Evolutionary conservation across 2,113 vertebrate genomes (phyloP), one percentile per base, ranked within the genome.

Genomic region (Desmodus rotundus): DNA sequence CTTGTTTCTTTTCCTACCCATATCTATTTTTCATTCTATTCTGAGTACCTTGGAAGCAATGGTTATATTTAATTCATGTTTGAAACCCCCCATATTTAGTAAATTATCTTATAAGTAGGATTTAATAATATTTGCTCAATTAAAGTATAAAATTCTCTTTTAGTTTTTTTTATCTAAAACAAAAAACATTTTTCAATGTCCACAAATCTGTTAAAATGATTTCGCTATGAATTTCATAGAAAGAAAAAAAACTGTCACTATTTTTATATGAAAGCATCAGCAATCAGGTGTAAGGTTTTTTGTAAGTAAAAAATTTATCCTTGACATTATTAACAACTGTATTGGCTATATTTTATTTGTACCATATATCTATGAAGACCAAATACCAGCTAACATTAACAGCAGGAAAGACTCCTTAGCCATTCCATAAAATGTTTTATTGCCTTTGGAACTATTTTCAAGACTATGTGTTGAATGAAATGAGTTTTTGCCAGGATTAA

Each of bases 171-270:
- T 96, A 70, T 70, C 9, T 81, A 67, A 84, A 84, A 80, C 81
- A 85, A 85, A 72, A 38, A 93, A 83, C 12, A 38, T n/a, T 47
- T 92, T 94, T 54, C 19, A 89, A 87, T 87, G 83, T 81, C 45
- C 13, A 85, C 8, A 94, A 54, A 86, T 36, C 31, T 72, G 14
- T 36, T 95, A 52, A 74, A 93, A 72, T 92, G 83, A 77, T 77
- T 89, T 96, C 93, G 31, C 38, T 92, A 19, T n/a, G 90, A n/a
- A 63, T 90, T 93, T 92, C 14, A 26, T 38, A 93, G 58, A 50
- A 76, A 74, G 22, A 92, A 61, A 77, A 36, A 81, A 68, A 56
- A 7, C 5, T 15, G 13, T 54, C 38, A 63, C 0, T 56, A 16
- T 84, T 93, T 97, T 87, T 28, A 92, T 76, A 31, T 72, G 7